These are phyloP conservation scores for Anthoscopus minutus DNA, from an alignment of 2,113 vertebrate species.

Conservation along the genomic window DNA sequence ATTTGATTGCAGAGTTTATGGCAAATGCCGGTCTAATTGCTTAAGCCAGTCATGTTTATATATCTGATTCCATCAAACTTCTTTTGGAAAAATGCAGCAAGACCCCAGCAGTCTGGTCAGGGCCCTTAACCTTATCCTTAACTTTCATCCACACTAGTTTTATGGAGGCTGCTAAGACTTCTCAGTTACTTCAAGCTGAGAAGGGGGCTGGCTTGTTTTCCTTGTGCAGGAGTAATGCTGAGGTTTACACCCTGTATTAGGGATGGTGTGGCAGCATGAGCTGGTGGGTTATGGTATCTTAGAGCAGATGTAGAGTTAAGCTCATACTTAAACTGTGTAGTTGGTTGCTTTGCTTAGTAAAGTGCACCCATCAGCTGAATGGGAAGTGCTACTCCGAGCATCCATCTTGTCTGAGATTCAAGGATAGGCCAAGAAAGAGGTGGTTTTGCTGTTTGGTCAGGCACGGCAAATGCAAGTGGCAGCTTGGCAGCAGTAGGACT, in stretches of 20 bases:
- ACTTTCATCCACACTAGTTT: background rate
- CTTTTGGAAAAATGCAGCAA: background rate
- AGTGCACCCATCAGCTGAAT: background rate
- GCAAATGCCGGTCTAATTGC: slow-evolving; percentile 6
- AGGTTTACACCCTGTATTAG: background rate
- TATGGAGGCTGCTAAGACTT: background rate
- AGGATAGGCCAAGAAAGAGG: background rate
- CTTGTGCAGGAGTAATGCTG: background rate
- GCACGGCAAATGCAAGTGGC: background rate
- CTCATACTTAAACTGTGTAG: background rate
- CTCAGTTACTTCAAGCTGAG: background rate
- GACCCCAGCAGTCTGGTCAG: background rate
- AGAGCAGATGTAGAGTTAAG: background rate
- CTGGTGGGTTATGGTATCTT: background rate
- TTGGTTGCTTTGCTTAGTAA: background rate
- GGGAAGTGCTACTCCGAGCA: background rate
- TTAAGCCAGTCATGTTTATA: background rate
- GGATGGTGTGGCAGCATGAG: background rate
- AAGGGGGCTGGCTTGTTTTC: background rate
- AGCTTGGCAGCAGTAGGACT: background rate
- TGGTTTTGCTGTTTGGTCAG: background rate
- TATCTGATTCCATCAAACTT: background rate
- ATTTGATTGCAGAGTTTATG: slow-evolving; percentile 31
- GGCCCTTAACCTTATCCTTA: background rate
- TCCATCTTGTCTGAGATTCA: background rate